Percentiles rank a stretch among this genome's conserved stretches.
Evolutionary conservation across 2,888 invertebrate genomes (phyloP).

Genomic region (Pheosia tremula): DNA sequence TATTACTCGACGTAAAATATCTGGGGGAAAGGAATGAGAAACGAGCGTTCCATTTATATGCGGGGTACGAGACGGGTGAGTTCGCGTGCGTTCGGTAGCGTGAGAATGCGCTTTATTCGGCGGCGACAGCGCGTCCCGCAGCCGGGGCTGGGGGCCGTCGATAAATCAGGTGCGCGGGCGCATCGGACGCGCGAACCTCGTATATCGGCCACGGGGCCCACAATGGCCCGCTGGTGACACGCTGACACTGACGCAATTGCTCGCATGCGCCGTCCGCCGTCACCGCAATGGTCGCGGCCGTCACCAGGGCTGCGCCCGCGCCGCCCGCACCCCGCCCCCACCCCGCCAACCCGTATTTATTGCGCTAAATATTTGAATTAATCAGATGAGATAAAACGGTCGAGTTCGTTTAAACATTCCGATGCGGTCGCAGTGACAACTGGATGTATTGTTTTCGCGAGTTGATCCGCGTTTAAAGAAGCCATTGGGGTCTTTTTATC

Average conservation of each 20-base stretch:
- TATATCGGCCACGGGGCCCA: conserved; percentile 70
- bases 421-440: conserved; percentile 80
- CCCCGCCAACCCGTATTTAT: conserved; percentile 70
- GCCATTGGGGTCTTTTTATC: conserved; percentile 63
- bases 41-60: conserved; percentile 81
- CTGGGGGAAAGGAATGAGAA: conserved; percentile 83
- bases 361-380: conserved; percentile 84
- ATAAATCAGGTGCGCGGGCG: conserved; percentile 76
- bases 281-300: conserved; percentile 55
- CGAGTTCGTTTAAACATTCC: conserved; percentile 80
- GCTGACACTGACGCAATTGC: conserved; percentile 79
- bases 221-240: conserved; percentile 74
- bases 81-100: conserved; percentile 83
- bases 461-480: conserved; percentile 60
- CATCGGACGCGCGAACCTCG: conserved; percentile 58
- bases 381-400: conserved; percentile 82
- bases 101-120: conserved; percentile 83
- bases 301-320: conserved; percentile 49
- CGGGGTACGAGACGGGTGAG: conserved; percentile 72
- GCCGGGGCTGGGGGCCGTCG: conserved; percentile 65
- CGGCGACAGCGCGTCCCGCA: conserved; percentile 69
- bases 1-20: conserved; percentile 84
- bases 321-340: conserved; percentile 46
- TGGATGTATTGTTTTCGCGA: conserved; percentile 81
- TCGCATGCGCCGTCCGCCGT: conserved; percentile 69